Percentiles rank a stretch among this genome's conserved stretches.
Evolutionary conservation across 2,888 invertebrate species (phyloP).

Genomic region (Mesodorylaimus sp.): DNA sequence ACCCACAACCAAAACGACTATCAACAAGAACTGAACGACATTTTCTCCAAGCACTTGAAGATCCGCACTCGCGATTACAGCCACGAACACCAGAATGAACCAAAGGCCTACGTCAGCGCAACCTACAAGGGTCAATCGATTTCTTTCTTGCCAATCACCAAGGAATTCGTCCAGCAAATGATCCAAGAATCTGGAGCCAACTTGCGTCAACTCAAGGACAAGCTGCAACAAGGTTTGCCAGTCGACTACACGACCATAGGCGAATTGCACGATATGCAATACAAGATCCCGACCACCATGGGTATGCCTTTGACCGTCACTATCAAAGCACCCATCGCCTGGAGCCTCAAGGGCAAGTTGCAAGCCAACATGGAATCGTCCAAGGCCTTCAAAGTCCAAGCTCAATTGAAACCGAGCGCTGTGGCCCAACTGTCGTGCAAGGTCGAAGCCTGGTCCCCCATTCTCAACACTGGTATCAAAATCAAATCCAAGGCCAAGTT

Average conservation of each 20-base stretch:
- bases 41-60: conserved; percentile 13
- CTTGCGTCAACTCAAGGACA: conserved; percentile 6
- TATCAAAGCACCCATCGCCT: conserved; percentile 12
- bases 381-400: conserved; percentile 12
- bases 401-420: conserved; percentile 5
- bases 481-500: conserved; percentile 15
- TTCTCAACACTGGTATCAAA: conserved; percentile 19
- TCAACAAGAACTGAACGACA: conserved; percentile 10
- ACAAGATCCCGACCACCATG: conserved; percentile 17
- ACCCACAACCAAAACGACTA: background rate
- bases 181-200: background rate
- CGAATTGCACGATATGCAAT: conserved; percentile 10
- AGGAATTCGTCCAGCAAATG: conserved; percentile 9
- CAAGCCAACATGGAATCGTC: background rate
- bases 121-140: conserved; percentile 19
- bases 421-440: conserved; percentile 12
- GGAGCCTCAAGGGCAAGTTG: conserved; percentile 9
- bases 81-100: conserved; percentile 13
- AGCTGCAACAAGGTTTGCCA: conserved; percentile 11
- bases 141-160: conserved; percentile 20
- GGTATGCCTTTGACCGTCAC: conserved; percentile 16
- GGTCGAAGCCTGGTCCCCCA: conserved; percentile 15
- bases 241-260: conserved; percentile 9
- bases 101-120: conserved; percentile 16
- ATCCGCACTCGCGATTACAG: conserved; percentile 15